A percentile compares a stretch with the other conserved stretches of the same genome.
phyloP scores from a whole-genome alignment of 2,888 invertebrate genomes.

The Hirudinaria manillensis region DNA sequence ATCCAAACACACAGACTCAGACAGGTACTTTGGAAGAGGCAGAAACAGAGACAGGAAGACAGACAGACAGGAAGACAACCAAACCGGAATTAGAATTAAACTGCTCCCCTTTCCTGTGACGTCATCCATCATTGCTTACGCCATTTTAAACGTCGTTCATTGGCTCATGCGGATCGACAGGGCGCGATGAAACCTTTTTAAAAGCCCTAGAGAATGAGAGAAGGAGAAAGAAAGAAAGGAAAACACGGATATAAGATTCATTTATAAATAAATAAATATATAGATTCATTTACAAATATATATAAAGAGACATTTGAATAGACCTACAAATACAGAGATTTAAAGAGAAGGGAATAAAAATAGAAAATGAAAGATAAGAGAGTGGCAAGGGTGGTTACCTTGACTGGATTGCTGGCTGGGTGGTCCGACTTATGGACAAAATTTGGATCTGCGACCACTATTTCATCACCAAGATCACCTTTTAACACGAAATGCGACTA shows the following conservation, averaged over 20 bases:
- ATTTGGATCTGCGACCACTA: too few species aligned
- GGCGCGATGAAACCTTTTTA: too few species aligned
- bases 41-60: too few species aligned
- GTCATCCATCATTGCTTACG: conserved; percentile 18
- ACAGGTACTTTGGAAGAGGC: too few species aligned
- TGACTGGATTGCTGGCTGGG: too few species aligned
- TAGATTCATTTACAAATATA: neutral
- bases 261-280: neutral
- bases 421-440: too few species aligned
- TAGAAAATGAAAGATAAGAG: neutral
- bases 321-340: neutral
- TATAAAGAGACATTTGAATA: neutral
- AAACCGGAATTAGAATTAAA: neutral
- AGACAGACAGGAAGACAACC: too few species aligned
- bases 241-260: too few species aligned
- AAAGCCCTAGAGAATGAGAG: too few species aligned
- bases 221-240: too few species aligned
- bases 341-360: neutral
- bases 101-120: neutral
- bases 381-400: neutral
- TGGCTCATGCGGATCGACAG: conserved; percentile 1
- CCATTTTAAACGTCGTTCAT: conserved; percentile 10
- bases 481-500: neutral
- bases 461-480: too few species aligned
- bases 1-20: too few species aligned